Conservation (phyloP, 2,888 invertebrate genomes). For the Tenodera sinensis region DNA sequence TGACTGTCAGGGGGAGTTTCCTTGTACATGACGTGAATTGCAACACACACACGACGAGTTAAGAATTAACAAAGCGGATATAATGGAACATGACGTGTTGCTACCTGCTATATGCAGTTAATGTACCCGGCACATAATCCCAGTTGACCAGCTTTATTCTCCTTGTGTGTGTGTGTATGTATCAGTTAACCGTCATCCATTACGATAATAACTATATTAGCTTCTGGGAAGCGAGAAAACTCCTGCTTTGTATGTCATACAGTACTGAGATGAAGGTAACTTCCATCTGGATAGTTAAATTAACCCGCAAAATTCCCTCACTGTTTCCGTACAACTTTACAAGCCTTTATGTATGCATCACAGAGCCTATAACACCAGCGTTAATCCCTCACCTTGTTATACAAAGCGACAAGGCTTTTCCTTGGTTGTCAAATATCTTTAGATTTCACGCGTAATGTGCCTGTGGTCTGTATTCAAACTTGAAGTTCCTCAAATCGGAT, state of each 20-base stretch:
- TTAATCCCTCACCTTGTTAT: not conserved
- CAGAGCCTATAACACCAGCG: not conserved
- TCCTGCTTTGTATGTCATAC: not conserved
- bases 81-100: not conserved
- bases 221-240: not conserved
- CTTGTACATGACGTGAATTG: not conserved
- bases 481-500: too few species aligned
- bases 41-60: not conserved
- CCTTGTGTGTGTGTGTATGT: not conserved
- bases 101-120: not conserved
- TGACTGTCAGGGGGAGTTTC: not conserved
- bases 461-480: too few species aligned
- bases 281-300: not conserved
- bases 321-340: not conserved
- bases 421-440: too few species aligned
- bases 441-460: too few species aligned
- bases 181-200: not conserved
- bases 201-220: not conserved
- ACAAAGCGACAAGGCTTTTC: too few species aligned
- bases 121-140: not conserved
- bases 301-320: not conserved
- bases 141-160: not conserved
- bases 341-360: not conserved
- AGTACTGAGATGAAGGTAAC: not conserved
- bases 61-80: not conserved